These are phyloP conservation scores for Oreochromis tanganicae DNA, from an alignment of 2,113 vertebrate genomes.

Conservation along the genomic window DNA sequence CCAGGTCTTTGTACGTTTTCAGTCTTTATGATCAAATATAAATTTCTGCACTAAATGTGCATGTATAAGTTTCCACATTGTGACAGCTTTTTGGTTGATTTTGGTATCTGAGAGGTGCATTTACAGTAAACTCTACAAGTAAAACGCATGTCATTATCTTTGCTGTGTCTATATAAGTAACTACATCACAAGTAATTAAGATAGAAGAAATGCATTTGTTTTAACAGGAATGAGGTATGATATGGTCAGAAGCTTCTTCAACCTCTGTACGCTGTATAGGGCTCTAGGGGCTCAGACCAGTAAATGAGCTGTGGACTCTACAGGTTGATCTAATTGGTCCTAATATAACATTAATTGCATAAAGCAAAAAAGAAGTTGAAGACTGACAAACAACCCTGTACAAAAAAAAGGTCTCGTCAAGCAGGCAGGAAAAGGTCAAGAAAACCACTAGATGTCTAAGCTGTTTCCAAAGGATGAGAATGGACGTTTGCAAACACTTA, in stretches of 20 bases:
- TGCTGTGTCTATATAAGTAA: background rate
- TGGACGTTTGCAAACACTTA: background rate
- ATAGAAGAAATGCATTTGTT: background rate
- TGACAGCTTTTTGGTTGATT: background rate
- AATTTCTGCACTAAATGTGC: background rate
- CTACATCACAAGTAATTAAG: background rate
- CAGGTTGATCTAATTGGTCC: background rate
- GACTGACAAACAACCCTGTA: background rate
- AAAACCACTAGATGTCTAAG: background rate
- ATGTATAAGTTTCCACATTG: background rate
- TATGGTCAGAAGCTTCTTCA: background rate
- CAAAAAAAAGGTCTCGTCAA: background rate
- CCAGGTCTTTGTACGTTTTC: background rate
- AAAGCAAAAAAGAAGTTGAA: background rate
- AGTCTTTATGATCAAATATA: conserved; percentile 23
- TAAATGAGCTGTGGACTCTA: background rate
- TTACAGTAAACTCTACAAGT: background rate
- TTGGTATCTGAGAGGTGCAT: background rate
- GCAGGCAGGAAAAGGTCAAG: background rate
- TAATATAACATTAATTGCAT: background rate
- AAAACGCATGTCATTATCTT: background rate
- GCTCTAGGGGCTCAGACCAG: background rate
- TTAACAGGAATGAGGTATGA: background rate
- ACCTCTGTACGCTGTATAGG: background rate
- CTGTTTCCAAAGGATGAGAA: background rate